Base-by-base conservation (phyloP, 2,113 vertebrate genomes). In the Tachycineta bicolor region DNA sequence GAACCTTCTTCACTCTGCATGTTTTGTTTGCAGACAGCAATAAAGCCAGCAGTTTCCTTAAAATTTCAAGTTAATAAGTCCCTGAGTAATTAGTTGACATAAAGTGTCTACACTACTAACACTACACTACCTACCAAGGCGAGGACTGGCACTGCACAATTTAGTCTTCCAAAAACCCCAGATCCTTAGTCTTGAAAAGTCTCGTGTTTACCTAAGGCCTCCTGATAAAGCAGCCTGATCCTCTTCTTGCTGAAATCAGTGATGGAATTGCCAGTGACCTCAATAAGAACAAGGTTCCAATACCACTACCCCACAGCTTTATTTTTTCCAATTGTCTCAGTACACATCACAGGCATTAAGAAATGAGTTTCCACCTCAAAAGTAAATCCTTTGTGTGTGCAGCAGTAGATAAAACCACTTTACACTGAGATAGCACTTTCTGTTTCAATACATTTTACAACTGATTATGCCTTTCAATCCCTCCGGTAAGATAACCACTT, bases 331-430 rank as follows among this genome's bases (percentile, higher is more conserved):
- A 7, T 85, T 49, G 47, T 74, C 92, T 88, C 5, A 0, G 55
- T 81, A 75, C 79, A 94, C 90, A 93, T 46, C 64, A 41, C 68
- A 86, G 52, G 78, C 83, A 70, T 60, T 81, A 89, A 81, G 55
- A 94, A 96, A 95, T 26, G 39, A n/a, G 71, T 78, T 76, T 83
- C 83, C 64, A 86, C 64, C 71, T 90, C 69, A 83, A 83, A 91
- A 93, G 74, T 49, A 87, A 96, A 92, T 91, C 91, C 87, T 93
- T 52, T 81, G 85, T 26, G 64, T 90, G 60, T 93, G 85, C 85
- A 94, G 94, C 52, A 60, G 64, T 26, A 93, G 88, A 92, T 90
- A 94, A 94, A 94, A 71, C 55, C 92, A 64, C 79, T 93, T 90
- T 78, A 47, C 85, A 87, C 90, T 50, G 76, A 90, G 71, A 75